Evolutionary conservation across 2,113 vertebrate genomes (phyloP).

Genomic region (Brienomyrus brachyistius): DNA sequence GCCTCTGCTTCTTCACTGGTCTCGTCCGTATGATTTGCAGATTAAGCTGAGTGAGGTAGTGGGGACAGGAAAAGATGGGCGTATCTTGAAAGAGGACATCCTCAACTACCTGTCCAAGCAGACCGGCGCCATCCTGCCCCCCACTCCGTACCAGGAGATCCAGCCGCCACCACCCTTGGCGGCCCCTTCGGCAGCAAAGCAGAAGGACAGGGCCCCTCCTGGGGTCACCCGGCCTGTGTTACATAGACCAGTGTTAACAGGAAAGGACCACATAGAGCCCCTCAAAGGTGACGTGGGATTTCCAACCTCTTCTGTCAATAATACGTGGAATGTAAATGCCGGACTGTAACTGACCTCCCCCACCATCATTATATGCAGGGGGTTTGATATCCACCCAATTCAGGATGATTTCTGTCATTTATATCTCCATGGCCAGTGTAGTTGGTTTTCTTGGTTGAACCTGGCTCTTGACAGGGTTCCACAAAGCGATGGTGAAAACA

Average conservation of each 20-base stretch:
- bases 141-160: conserved; percentile 73
- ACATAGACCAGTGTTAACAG: conserved; percentile 63
- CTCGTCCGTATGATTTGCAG: conserved; percentile 54
- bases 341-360: neutral
- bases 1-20: neutral
- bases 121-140: conserved; percentile 91
- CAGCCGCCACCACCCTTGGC: conserved; percentile 50
- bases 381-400: neutral
- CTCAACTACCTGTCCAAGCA: conserved; percentile 87
- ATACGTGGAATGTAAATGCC: neutral
- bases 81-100: conserved; percentile 97
- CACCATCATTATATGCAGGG: neutral
- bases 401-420: neutral
- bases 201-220: conserved; percentile 40
- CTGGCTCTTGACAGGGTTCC: conserved; percentile 69
- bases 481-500: conserved; percentile 87
- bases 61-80: conserved; percentile 85
- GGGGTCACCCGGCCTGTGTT: conserved; percentile 40
- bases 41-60: conserved; percentile 93
- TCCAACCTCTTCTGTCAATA: neutral
- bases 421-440: neutral
- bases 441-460: neutral
- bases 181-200: conserved; percentile 28
- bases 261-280: conserved; percentile 78
- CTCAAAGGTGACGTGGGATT: conserved; percentile 72